Evolutionary conservation across 2,888 invertebrate genomes (phyloP).

Genomic region (Oeneis ivallda): DNA sequence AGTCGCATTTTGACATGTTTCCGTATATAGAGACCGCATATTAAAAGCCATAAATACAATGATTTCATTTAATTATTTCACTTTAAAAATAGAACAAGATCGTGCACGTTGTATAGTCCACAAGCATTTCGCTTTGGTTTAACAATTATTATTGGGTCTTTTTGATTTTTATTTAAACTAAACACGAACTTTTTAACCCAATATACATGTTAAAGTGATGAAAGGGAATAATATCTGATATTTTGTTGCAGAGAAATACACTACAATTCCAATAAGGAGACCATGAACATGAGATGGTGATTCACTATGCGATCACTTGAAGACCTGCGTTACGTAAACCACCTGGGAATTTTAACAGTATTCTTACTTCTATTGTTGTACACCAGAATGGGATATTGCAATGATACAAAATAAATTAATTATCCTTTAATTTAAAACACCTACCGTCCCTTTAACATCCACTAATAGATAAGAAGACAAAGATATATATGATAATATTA

Average conservation of each 20-base stretch:
- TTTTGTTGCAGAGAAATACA: conserved; percentile 77
- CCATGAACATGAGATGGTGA: conserved; percentile 72
- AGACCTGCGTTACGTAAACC: conserved; percentile 29
- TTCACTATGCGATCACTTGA: conserved; percentile 43
- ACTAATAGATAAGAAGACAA: not conserved
- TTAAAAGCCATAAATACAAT: not conserved
- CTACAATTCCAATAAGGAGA: conserved; percentile 71
- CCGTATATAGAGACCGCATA: conserved; percentile 22
- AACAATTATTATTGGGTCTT: conserved; percentile 26
- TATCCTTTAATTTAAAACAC: conserved; percentile 13
- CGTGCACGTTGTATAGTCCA: conserved; percentile 36
- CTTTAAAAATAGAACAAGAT: conserved; percentile 18
- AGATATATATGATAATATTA: not conserved
- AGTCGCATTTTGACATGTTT: conserved; percentile 2
- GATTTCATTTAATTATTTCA: not conserved
- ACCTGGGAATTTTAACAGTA: conserved; percentile 58
- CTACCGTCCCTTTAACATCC: conserved; percentile 13
- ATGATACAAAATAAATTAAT: conserved; percentile 41
- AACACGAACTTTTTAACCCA: not conserved
- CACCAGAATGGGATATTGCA: conserved; percentile 72
- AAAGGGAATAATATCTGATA: conserved; percentile 25
- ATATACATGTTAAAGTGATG: not conserved
- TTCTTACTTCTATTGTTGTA: conserved; percentile 73
- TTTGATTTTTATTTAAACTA: not conserved
- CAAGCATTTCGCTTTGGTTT: conserved; percentile 41